Evolutionary conservation across 2,113 vertebrate genomes (phyloP), one percentile per base, ranked within the genome.

Genomic region (Hypocryptadius cinnamomeus): DNA sequence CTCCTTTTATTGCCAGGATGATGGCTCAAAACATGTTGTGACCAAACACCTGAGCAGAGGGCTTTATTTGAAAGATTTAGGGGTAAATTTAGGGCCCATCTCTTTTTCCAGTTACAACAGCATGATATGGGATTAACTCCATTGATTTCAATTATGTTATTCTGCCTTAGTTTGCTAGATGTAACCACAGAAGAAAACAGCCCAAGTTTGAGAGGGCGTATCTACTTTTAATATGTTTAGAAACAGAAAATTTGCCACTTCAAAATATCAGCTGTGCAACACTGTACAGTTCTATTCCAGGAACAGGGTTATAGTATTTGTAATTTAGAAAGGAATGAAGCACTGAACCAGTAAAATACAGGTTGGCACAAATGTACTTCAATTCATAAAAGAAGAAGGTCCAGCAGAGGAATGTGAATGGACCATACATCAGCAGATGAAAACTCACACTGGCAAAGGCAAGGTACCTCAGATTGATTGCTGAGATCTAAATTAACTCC

Each of bases 11-110:
- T 70, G 72, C 76, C 60, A 56, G 69, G 56, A 88, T 85, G 71
- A 94, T 87, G 66, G 74, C 50, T 92, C 95, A 87, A 95, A 92
- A 89, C 85, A 74, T 85, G 59, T 69, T 88, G 88, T 68, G 85
- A 83, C 69, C 79, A 95, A 94, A 94, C 82, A 90, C 87, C 56
- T 50, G 77, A 92, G 88, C 92, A 74, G 93, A 93, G 79, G 64
- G 51, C 72, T 88, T 94, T 83, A 90, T 94, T 74, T 83, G 72
- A 86, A 96, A 88, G 90, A 93, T 83, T 96, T 85, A 91, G 71
- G 45, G 68, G 71, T 73, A 87, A 70, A 91, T 77, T 85, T 54
- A 93, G 79, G 85, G 59, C 44, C 47, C 33, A 78, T 73, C 25
- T 80, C 79, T 95, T 93, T 78, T 78, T 42, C 51, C 39, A 73